A percentile compares a stretch with the other conserved stretches of the same genome.
Evolutionary conservation across 2,888 invertebrate species (phyloP).

Genomic region (Crocallis elinguaria): DNA sequence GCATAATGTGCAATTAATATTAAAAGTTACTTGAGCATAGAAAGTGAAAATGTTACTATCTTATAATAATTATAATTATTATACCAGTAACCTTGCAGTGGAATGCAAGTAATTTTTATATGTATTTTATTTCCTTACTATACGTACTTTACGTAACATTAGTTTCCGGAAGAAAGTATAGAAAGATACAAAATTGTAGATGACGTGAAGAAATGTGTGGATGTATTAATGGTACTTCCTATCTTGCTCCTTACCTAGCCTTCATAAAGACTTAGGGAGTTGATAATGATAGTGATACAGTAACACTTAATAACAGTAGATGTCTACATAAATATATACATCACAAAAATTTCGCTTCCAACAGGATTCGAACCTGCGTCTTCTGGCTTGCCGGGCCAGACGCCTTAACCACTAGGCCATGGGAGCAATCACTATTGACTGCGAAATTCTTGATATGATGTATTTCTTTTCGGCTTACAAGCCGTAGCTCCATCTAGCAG

Average conservation of each 20-base stretch:
- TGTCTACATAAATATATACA: too few species aligned
- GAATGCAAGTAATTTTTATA: constrained; percentile 2
- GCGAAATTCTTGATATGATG: too few species aligned
- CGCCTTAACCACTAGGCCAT: too few species aligned
- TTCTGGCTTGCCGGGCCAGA: too few species aligned
- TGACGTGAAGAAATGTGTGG: not conserved
- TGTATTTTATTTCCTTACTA: not conserved
- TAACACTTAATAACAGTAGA: too few species aligned
- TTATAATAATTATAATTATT: not conserved
- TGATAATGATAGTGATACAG: too few species aligned
- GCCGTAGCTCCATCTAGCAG: too few species aligned
- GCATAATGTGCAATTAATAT: not conserved
- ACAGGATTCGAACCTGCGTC: too few species aligned
- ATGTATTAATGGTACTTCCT: not conserved
- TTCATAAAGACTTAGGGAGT: not conserved
- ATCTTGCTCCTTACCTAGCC: not conserved
- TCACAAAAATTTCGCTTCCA: too few species aligned
- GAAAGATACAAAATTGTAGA: not conserved
- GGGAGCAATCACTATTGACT: too few species aligned
- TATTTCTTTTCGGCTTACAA: too few species aligned
- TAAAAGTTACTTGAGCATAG: constrained; percentile 7
- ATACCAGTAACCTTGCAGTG: not conserved
- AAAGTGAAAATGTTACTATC: constrained; percentile 11
- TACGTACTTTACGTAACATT: not conserved
- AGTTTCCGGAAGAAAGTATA: not conserved